phyloP scores from a whole-genome alignment of 2,888 invertebrate species.

The Athalia cordata region DNA sequence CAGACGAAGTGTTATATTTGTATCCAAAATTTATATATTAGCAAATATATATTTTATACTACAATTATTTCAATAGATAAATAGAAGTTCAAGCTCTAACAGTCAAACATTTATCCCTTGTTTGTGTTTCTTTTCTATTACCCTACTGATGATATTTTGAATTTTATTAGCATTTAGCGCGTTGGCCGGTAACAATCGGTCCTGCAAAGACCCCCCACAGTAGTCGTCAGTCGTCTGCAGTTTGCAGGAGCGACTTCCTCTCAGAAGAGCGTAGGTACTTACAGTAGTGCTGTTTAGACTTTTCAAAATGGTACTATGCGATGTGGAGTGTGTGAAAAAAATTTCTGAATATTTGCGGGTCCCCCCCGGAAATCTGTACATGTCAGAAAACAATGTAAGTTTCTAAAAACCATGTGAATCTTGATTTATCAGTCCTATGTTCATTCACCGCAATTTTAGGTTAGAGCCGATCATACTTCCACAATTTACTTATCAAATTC shows the following conservation, averaged over 20 bases:
- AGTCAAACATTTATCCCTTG: not conserved
- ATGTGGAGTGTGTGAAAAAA: conserved; percentile 64
- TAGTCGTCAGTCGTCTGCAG: no score
- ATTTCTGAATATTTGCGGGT: conserved; percentile 66
- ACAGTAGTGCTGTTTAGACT: no score
- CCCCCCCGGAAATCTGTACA: conserved; percentile 58
- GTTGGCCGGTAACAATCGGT: no score
- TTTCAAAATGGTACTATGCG: conserved; percentile 66
- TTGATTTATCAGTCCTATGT: no score
- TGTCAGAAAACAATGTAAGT: conserved; percentile 66
- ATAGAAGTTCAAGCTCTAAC: not conserved
- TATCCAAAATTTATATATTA: conserved; percentile 46
- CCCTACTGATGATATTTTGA: not conserved
- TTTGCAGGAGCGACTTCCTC: no score
- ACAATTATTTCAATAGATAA: conserved; percentile 45
- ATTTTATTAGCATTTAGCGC: no score
- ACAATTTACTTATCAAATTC: no score
- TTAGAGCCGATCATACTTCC: not conserved
- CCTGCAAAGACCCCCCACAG: no score
- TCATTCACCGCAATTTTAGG: conserved; percentile 3
- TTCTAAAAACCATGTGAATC: not conserved
- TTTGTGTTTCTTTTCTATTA: not conserved
- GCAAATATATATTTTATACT: conserved; percentile 57
- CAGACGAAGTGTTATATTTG: conserved; percentile 20
- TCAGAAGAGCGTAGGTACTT: no score